Percentiles rank a stretch among this genome's conserved stretches.
Evolutionary conservation across 2,113 vertebrate genomes (phyloP).

Genomic region (Limanda limanda): DNA sequence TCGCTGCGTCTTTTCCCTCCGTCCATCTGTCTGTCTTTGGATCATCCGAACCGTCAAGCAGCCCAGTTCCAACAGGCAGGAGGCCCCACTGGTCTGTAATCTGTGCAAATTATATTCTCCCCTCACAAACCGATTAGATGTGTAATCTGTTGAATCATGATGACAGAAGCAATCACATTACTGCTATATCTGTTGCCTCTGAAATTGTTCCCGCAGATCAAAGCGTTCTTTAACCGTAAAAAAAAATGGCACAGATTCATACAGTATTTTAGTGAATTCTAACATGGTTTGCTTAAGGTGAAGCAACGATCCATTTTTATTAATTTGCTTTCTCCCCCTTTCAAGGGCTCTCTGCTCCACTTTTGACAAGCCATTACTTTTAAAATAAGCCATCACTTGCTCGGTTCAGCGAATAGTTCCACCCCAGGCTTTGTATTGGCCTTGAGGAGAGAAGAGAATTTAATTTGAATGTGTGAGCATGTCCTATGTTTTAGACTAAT

Average conservation of each 20-base stretch:
- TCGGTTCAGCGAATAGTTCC: conserved; percentile 44
- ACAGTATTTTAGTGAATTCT: conserved; percentile 59
- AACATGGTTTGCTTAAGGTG: conserved; percentile 61
- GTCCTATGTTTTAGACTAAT: conserved; percentile 50
- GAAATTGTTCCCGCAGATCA: conserved; percentile 69
- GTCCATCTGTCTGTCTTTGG: conserved; percentile 27
- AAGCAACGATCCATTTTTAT: conserved; percentile 67
- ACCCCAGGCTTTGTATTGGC: conserved; percentile 42
- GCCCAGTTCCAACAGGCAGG: conserved; percentile 50
- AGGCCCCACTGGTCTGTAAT: conserved; percentile 61
- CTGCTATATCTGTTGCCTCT: conserved; percentile 56
- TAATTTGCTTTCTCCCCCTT: conserved; percentile 55
- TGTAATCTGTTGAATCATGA: conserved; percentile 78
- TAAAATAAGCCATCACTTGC: conserved; percentile 61
- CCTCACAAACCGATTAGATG: conserved; percentile 69
- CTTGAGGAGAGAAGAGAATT: conserved; percentile 46
- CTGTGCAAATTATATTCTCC: conserved; percentile 71
- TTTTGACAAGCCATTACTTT: conserved; percentile 66
- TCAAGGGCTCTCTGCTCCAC: conserved; percentile 36
- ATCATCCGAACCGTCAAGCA: conserved; percentile 42
- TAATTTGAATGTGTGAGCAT: conserved; percentile 44
- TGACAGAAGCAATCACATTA: conserved; percentile 80
- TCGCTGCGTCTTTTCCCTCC: conserved; percentile 34
- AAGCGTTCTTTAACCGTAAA: conserved; percentile 55
- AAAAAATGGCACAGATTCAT: conserved; percentile 42